Evolutionary conservation across 2,797 vertebrate genomes (phyloP), one percentile per base, ranked within the genome.

Genomic region (Ptychadena robeensis): DNA sequence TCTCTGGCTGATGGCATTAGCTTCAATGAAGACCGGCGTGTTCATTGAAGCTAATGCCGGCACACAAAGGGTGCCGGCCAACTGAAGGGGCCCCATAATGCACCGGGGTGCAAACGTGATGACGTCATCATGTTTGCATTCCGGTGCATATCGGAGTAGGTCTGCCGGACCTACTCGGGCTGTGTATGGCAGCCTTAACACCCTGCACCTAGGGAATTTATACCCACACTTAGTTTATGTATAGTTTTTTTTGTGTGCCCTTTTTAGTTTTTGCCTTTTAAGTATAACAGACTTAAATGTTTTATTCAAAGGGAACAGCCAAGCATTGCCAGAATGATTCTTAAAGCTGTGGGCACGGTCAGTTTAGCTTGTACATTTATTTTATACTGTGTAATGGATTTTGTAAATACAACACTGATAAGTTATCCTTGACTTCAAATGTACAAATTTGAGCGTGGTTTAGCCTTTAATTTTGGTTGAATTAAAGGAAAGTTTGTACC

Each of bases 371-470:
- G 57, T 76, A 76, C 18, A 25, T 65, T n/a, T 77, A 48, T 77
- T 69, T 68, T 74, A 68, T 82, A 37, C n/a, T 15, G 7, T 65
- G 32, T 65, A 30, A 40, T 28, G 10, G 7, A 28, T 73, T 79
- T 14, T 79, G 82, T 83, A 83, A 79, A 84, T 79, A 84, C 64
- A 34, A 10, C 48, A 57, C 34, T 80, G 82, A 73, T 84, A 84
- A 84, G 67, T 84, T 79, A 80, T 74, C 63, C 74, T 66, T 67
- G 63, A 61, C 31, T 30, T 8, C n/a, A n/a, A 30, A 34, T 4
- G 28, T 61, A 61, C 25, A 28, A 25, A 61, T 61, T 28, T 48
- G 18, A 48, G 57, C 27, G 57, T 61, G 10, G 8, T 27, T 25
- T 61, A 61, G 25, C 57, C 44, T 48, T 48, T 48, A 48, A 22